A percentile compares a stretch with the other conserved stretches of the same genome.
Conservation (phyloP, 2,888 invertebrate genomes). For the Antheraea assamensis region DNA sequence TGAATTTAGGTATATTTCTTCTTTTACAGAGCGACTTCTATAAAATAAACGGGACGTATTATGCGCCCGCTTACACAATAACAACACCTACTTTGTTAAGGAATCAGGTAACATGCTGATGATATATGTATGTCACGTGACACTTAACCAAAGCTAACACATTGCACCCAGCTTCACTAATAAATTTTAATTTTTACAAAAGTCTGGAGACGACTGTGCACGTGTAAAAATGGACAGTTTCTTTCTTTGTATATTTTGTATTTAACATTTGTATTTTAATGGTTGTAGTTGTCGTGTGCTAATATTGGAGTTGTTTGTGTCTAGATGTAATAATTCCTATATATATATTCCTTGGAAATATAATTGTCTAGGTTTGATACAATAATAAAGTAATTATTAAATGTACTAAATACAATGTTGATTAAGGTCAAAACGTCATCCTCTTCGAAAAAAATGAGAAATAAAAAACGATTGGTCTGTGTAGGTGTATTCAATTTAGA, state of each 20-base stretch:
- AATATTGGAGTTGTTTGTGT: not conserved
- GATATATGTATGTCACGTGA: slow-evolving; percentile 37
- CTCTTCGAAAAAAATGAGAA: not conserved
- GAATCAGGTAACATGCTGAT: slow-evolving; percentile 63
- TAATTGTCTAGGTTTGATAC: not conserved
- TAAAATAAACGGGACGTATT: slow-evolving; percentile 78
- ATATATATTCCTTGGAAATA: not conserved
- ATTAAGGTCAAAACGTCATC: not conserved
- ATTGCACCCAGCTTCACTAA: slow-evolving; percentile 47
- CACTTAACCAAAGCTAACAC: slow-evolving; percentile 44
- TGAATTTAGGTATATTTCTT: slow-evolving; percentile 54
- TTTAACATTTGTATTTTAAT: not conserved
- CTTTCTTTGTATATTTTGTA: not conserved
- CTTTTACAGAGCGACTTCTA: slow-evolving; percentile 81
- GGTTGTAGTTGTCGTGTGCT: not conserved
- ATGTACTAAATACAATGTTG: not conserved
- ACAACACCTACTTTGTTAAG: slow-evolving; percentile 64
- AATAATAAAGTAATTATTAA: not conserved
- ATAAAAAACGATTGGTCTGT: not conserved
- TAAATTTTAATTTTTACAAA: slow-evolving; percentile 48
- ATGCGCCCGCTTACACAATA: slow-evolving; percentile 66
- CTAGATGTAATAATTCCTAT: not conserved
- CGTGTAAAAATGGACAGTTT: slow-evolving; percentile 36
- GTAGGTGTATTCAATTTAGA: not conserved
- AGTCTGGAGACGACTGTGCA: slow-evolving; percentile 75